These are phyloP conservation scores for Netelia melanura DNA, from an alignment of 2,888 invertebrate genomes.

Conservation along the genomic window DNA sequence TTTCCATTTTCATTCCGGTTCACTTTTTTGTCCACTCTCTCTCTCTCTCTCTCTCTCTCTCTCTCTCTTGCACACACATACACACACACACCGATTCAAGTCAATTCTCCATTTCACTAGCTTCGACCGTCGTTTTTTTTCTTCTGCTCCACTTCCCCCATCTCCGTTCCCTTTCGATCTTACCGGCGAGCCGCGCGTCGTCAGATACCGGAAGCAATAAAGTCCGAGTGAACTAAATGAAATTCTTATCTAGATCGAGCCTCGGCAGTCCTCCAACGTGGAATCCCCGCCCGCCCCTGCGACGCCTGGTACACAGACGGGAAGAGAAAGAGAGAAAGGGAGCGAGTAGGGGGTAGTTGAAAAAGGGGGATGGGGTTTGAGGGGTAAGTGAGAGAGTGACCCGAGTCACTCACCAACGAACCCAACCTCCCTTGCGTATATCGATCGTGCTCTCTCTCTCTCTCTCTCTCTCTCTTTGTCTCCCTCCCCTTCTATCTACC, in stretches of 20 bases:
- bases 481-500: constrained; percentile 4
- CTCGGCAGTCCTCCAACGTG: constrained; percentile 64
- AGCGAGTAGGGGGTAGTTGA: constrained; percentile 9
- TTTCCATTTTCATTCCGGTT: constrained; percentile 31
- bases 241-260: constrained; percentile 71
- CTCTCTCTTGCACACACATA: too few species aligned
- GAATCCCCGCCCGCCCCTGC: constrained; percentile 41
- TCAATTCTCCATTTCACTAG: constrained; percentile 70
- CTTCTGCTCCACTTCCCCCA: constrained; percentile 41
- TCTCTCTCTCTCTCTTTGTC: constrained; percentile 11
- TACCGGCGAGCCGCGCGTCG: constrained; percentile 61
- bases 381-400: constrained; percentile 58
- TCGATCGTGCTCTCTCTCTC: constrained; percentile 45
- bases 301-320: constrained; percentile 38
- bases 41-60: too few species aligned
- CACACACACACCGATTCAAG: background rate
- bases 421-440: constrained; percentile 49
- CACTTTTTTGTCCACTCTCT: constrained; percentile 19
- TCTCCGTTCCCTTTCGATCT: constrained; percentile 41
- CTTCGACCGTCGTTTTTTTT: constrained; percentile 69
- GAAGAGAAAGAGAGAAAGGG: background rate
- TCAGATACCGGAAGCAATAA: constrained; percentile 72
- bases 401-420: constrained; percentile 58
- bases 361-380: constrained; percentile 26
- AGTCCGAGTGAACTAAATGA: constrained; percentile 71